Conservation (phyloP, 2,888 invertebrate genomes). For the Yponomeuta plumbellus region DNA sequence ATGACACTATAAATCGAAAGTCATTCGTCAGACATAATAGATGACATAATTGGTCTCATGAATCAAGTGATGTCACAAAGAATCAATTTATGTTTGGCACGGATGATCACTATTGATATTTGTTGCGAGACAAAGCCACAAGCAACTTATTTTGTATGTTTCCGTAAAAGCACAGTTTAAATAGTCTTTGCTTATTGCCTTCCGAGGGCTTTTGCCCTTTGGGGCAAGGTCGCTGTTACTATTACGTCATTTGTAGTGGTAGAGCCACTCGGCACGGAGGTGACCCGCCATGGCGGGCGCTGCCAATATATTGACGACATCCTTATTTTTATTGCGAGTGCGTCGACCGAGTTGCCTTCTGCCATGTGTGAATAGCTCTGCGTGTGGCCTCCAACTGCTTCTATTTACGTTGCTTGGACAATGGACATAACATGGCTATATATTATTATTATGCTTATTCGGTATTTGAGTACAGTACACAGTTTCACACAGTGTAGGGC, state of each 20-base stretch:
- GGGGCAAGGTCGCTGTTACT: constrained; percentile 25
- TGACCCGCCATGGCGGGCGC: constrained; percentile 57
- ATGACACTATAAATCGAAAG: constrained; percentile 31
- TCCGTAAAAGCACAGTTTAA: neutral
- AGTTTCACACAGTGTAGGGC: too few relatives aligned
- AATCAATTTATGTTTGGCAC: constrained; percentile 6
- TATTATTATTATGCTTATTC: too few relatives aligned
- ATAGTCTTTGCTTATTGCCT: neutral
- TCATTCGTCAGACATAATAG: constrained; percentile 28
- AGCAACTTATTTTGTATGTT: neutral
- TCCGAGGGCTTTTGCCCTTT: neutral
- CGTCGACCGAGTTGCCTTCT: constrained; percentile 66
- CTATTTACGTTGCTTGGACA: constrained; percentile 30
- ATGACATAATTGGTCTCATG: constrained; percentile 35
- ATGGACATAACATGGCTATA: neutral
- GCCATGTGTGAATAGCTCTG: constrained; percentile 35
- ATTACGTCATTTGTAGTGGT: constrained; percentile 27
- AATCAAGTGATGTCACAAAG: constrained; percentile 20
- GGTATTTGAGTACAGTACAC: too few relatives aligned
- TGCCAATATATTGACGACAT: constrained; percentile 75
- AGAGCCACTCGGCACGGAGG: constrained; percentile 47
- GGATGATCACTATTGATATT: neutral
- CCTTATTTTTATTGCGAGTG: constrained; percentile 74
- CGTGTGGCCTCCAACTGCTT: constrained; percentile 64
- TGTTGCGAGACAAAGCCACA: neutral